phyloP scores from a whole-genome alignment of 2,113 vertebrate genomes.

The Rhizomys pruinosus region DNA sequence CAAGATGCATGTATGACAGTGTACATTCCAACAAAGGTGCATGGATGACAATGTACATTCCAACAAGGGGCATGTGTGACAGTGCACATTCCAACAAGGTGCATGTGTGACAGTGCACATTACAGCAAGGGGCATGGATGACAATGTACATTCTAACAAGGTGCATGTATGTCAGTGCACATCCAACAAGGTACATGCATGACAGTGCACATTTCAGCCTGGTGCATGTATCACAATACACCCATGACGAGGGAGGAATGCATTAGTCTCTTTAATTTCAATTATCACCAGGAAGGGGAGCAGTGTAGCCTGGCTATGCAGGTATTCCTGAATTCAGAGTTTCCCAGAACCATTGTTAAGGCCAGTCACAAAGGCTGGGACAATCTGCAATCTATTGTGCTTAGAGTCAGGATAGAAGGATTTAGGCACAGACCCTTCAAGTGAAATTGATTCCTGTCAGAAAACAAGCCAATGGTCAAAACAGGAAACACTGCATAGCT shows the following conservation, averaged over 20 bases:
- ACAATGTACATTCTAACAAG: too few relatives aligned
- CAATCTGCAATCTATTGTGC: not conserved
- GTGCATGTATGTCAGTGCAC: too few relatives aligned
- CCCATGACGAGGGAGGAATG: not conserved
- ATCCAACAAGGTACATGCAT: too few relatives aligned
- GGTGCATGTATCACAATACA: too few relatives aligned
- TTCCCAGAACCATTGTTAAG: not conserved
- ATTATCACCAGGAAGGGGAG: not conserved
- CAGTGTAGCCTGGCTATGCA: not conserved
- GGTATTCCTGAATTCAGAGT: not conserved
- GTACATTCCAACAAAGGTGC: too few relatives aligned
- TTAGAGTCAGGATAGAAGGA: not conserved
- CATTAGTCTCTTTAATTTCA: not conserved
- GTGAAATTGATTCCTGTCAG: not conserved
- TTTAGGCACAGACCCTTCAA: not conserved
- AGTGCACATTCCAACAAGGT: too few relatives aligned
- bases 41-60: too few relatives aligned
- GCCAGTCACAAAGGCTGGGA: not conserved
- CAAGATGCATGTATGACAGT: too few relatives aligned
- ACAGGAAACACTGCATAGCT: not conserved
- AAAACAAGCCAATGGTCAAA: not conserved
- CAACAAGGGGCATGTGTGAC: too few relatives aligned
- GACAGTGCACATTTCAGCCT: too few relatives aligned
- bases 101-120: too few relatives aligned
- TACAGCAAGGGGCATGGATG: too few relatives aligned